Base-by-base conservation (phyloP, 2,113 vertebrate species). In the Nanorana parkeri region DNA sequence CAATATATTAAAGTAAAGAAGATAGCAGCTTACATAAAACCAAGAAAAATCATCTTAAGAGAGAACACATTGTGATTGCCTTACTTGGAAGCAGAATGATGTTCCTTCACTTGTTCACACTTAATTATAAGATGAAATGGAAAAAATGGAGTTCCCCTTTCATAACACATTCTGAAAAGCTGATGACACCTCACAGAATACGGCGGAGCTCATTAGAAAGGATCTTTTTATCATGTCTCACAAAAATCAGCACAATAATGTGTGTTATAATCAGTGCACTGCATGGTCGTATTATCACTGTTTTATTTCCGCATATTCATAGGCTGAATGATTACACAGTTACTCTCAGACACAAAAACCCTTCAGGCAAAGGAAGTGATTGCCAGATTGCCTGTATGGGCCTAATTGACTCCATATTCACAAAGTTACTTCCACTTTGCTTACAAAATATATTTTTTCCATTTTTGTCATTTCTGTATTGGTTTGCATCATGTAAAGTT, bases 71-170 rank as follows among this genome's bases (percentile, higher is more conserved):
- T 63, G 10, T 24, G 60, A 63, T 63, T 63, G 60, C 60, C 60
- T 24, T 63, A 63, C 1, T 8, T 26, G 60, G 11, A 21, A 63
- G 13, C 21, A 63, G 26, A 26, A 63, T 63, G 60, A 24, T 63
- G 21, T 63, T 24, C 11, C 60, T 24, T 63, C 23, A 21, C n/a
- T 63, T 63, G 21, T 24, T 63, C 60, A 63, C 24, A 63, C 21
- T 15, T 63, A 63, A 63, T 63, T 63, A 63, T 63, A 10, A 63
- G 23, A 24, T 63, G 60, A 63, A 63, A 63, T 63, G 13, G 60
- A 24, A 24, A 24, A 26, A 63, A 63, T 16, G 23, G 60, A 26
- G 23, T 26, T 63, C 23, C n/a, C 60, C 60, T 63, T 63, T 63
- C 60, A 63, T 63, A 63, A 63, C 60, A 63, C 21, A 15, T 63